phyloP scores from a whole-genome alignment of 2,113 vertebrate genomes.

The Heteronetta atricapilla region DNA sequence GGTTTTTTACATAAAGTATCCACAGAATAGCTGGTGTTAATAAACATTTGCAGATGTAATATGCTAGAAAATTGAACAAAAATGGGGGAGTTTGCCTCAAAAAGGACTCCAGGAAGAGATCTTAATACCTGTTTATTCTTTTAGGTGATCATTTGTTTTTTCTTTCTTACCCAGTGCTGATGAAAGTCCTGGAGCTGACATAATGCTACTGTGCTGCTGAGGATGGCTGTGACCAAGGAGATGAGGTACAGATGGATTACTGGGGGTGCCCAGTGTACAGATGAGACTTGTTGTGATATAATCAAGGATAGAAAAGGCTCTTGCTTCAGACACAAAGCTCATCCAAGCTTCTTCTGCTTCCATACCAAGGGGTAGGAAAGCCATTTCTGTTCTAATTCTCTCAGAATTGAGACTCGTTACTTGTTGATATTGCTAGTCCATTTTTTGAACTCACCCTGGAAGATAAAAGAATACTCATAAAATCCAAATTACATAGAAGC shows the following conservation, averaged over 20 bases:
- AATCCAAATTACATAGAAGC: neutral
- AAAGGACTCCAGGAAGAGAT: neutral
- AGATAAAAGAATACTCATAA: neutral
- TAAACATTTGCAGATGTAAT: too few relatives aligned
- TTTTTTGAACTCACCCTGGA: neutral
- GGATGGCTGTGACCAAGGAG: neutral
- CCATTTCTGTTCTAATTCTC: neutral
- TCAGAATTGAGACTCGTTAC: neutral
- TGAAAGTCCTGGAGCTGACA: fast-evolving
- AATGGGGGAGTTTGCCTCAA: neutral
- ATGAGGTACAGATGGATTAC: fast-evolving
- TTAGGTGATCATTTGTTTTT: fast-evolving
- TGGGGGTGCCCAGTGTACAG: neutral
- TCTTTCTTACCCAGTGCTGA: neutral
- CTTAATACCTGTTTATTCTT: fast-evolving
- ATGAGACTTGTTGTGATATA: fast-evolving
- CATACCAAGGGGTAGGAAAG: neutral
- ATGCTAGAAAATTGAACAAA: fast-evolving
- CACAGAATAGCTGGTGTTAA: neutral
- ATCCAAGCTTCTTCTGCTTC: fast-evolving
- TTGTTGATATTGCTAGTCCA: neutral
- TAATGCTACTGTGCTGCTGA: fast-evolving
- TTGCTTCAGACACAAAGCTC: neutral
- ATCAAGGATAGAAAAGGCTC: fast-evolving
- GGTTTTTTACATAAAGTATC: neutral